Base-by-base conservation (phyloP, 92 coral and sea anemone species). In the Umimayanthus chanpuru region DNA sequence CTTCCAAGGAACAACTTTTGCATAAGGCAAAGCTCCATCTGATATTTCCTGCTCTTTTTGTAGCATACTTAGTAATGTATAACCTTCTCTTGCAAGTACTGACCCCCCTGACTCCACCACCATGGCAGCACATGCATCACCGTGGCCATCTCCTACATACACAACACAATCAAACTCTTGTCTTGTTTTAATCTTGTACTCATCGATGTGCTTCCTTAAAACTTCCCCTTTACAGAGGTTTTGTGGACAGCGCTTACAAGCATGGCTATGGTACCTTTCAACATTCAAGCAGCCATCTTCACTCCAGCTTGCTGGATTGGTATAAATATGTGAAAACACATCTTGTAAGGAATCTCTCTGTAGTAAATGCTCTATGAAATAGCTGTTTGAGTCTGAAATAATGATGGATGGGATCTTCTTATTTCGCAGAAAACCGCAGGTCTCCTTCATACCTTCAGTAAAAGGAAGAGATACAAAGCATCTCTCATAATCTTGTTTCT, bases 341-440 rank as follows among this genome's bases (percentile, higher is more conserved):
- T 78, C 89, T 55, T 49, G 75, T 25, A 97, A 39, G 10, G 79
- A 73, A 44, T 93, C 98, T 53, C 95, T 92, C 38, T 88, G 81
- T 36, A 97, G 87, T 40, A 97, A 77, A 64, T 95, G 94, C 61
- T 97, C 92, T 39, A 97, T 97, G 68, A 97, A 97, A 81, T 89
- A 95, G 21, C 96, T 93, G 75, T 97, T 97, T 21, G 99, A 97
- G 85, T 97, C 99, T 6, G 99, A 97, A 50, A 97, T 95, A 21
- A 97, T 92, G 50, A 95, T 89, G 32, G 93, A 82, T 25, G 93
- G 89, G 29, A 97, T 91, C 18, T 81, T 81, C 61, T 88, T 87
- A 29, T 79, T 75, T 18, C 58, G 49, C 71, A 97, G 76, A 71
- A 90, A 94, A 77, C 68, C 49, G 77, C 98, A 96, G 30, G 93